Conservation (phyloP, 2,888 invertebrate species). For the Leistus spinibarbis region DNA sequence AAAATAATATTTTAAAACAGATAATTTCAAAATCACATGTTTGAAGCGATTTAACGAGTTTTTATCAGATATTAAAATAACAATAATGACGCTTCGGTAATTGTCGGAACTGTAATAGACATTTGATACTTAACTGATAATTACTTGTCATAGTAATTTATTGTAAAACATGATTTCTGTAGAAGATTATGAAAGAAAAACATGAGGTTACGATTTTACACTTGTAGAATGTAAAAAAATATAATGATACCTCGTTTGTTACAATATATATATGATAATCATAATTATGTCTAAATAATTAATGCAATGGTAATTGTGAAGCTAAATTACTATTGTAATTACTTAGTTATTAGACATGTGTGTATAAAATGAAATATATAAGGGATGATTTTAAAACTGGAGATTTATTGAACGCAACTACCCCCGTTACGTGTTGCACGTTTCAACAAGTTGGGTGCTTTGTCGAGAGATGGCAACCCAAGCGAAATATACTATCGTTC, state of each 20-base stretch:
- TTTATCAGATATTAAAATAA: neutral
- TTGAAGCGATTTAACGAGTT: conserved; percentile 23
- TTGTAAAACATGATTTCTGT: neutral
- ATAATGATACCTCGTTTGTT: neutral
- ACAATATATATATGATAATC: neutral
- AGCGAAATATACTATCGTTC: neutral
- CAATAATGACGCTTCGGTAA: conserved; percentile 9
- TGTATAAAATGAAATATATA: neutral
- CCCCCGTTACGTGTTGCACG: neutral
- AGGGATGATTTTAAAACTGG: neutral
- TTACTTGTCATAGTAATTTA: neutral
- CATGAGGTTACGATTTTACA: neutral
- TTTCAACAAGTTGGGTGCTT: conserved; percentile 19
- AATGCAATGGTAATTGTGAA: neutral
- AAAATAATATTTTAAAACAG: conserved; percentile 4
- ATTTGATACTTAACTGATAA: conserved; percentile 19
- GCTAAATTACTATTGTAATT: neutral
- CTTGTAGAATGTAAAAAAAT: neutral
- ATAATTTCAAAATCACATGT: conserved; percentile 35
- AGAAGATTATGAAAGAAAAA: neutral
- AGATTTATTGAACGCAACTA: neutral
- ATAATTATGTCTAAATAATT: neutral
- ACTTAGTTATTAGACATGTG: neutral
- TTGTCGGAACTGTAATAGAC: conserved; percentile 7
- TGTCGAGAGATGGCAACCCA: conserved; percentile 25